Evolutionary conservation across 35 echinoderm and acorn worm species (phyloP).

Genomic region (Hemicentrotus pulcherrimus): DNA sequence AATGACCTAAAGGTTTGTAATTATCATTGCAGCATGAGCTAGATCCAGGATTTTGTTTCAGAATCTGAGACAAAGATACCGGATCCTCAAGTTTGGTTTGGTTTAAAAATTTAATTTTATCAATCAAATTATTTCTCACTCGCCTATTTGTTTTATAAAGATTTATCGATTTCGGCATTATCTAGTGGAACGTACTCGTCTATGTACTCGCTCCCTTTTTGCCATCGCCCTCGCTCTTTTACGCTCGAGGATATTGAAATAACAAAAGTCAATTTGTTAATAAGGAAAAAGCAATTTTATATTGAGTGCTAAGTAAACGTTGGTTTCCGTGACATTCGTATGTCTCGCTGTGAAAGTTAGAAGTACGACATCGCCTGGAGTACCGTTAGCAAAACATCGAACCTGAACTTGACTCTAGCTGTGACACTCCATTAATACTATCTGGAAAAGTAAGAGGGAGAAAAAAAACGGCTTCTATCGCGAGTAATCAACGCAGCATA

Average conservation of each 20-base stretch:
- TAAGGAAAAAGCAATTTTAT: constrained; percentile 28
- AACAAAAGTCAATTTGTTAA: constrained; percentile 33
- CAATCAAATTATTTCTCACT: background rate
- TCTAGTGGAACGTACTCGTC: background rate
- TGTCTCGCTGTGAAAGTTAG: background rate
- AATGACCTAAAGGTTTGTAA: too few relatives aligned
- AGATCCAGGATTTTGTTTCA: too few relatives aligned
- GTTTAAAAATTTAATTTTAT: background rate
- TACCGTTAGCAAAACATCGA: background rate
- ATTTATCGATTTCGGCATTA: background rate
- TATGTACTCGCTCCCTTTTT: background rate
- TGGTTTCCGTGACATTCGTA: background rate
- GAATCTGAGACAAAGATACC: too few relatives aligned
- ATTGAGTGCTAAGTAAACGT: constrained; percentile 32
- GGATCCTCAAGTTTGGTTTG: too few relatives aligned
- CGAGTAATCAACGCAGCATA: background rate
- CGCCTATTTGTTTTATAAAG: background rate
- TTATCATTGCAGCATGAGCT: too few relatives aligned
- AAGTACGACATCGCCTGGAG: background rate
- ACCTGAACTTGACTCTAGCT: background rate
- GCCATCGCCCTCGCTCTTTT: background rate
- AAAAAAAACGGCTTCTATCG: background rate
- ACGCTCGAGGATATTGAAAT: constrained; percentile 24
- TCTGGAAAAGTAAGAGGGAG: background rate
- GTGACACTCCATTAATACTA: background rate